phyloP scores from a whole-genome alignment of 2,797 vertebrate genomes.

The Gephyroberyx darwinii region DNA sequence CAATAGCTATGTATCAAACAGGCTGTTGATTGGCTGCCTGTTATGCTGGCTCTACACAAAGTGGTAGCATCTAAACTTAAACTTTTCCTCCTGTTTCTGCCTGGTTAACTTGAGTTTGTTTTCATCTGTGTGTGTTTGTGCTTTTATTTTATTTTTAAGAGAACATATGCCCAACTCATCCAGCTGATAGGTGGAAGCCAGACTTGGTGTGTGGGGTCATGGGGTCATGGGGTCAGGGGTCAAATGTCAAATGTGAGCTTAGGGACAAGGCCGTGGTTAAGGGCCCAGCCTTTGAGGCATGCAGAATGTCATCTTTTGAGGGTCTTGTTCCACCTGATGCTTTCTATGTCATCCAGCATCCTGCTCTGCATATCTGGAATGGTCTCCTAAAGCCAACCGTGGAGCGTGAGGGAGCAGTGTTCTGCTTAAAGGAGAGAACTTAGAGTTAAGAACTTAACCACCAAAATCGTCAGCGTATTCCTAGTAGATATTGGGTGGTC shows the following conservation, averaged over 20 bases:
- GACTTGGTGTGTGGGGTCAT: constrained; percentile 16
- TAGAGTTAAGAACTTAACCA: too few relatives aligned
- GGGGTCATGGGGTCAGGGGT: constrained; percentile 30
- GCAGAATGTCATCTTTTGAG: constrained; percentile 42
- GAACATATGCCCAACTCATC: neutral
- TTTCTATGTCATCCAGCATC: constrained; percentile 14
- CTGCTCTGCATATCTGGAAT: constrained; percentile 7
- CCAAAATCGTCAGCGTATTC: too few relatives aligned
- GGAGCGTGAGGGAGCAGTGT: neutral
- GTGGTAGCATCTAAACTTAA: too few relatives aligned
- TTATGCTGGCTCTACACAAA: constrained; percentile 8
- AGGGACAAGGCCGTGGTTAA: constrained; percentile 32
- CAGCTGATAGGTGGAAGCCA: neutral
- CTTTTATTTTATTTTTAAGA: neutral
- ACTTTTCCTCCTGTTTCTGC: too few relatives aligned
- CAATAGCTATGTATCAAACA: neutral
- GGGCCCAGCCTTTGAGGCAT: constrained; percentile 13
- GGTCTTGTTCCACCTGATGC: constrained; percentile 25
- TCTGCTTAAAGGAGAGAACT: too few relatives aligned
- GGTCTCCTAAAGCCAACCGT: neutral
- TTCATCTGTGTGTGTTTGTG: neutral
- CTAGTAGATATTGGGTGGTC: too few relatives aligned
- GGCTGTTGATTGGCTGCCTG: too few relatives aligned
- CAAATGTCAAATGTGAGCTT: constrained; percentile 39
- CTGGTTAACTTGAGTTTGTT: neutral